Evolutionary conservation across 2,888 invertebrate species (phyloP).

Genomic region (Drosophila yooni): DNA sequence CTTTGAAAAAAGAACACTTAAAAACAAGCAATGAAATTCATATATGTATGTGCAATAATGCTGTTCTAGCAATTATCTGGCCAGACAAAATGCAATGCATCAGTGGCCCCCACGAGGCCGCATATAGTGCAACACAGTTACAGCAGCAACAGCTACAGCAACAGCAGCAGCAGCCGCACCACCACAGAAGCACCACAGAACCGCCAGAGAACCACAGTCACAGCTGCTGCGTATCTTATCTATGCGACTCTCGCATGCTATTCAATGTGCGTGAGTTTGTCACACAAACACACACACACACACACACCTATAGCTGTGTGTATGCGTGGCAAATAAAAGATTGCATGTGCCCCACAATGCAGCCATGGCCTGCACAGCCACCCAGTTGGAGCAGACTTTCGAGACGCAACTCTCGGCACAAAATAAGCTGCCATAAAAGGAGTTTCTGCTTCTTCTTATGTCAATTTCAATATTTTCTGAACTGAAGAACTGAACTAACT

Average conservation of each 20-base stretch:
- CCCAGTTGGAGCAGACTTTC: constrained; percentile 36
- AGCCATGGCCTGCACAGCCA: constrained; percentile 39
- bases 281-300: constrained; percentile 32
- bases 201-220: constrained; percentile 34
- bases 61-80: constrained; percentile 77
- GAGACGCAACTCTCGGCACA: neutral
- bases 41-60: constrained; percentile 50
- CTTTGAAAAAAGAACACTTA: constrained; percentile 16
- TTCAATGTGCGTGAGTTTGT: constrained; percentile 67
- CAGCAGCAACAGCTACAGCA: neutral
- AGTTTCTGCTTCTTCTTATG: neutral
- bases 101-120: constrained; percentile 66
- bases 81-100: constrained; percentile 74
- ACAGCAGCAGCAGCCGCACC: constrained; percentile 6
- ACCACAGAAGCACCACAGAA: constrained; percentile 10
- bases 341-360: constrained; percentile 78
- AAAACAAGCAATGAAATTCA: constrained; percentile 27
- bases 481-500: neutral
- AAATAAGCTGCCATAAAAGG: neutral
- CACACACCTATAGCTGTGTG: constrained; percentile 20
- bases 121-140: constrained; percentile 30
- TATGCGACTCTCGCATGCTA: constrained; percentile 75
- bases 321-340: constrained; percentile 69
- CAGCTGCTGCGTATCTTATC: constrained; percentile 75
- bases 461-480: neutral